Conservation (phyloP, 2,113 vertebrate genomes). For the Pituophis catenifer region DNA sequence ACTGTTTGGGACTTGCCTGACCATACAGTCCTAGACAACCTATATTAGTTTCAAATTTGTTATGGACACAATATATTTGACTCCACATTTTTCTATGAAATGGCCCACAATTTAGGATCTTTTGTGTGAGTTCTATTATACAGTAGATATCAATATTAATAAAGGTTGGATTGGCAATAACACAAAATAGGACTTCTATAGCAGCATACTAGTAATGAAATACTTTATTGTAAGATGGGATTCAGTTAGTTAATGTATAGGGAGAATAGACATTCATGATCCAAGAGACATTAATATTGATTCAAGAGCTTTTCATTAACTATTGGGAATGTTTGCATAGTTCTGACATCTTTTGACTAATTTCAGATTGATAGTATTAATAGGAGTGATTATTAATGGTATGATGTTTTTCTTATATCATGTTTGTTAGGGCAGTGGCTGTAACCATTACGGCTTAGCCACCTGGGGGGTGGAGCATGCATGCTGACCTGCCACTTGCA, state of each 20-base stretch:
- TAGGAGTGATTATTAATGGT: not conserved
- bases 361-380: not conserved
- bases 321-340: not conserved
- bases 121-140: not conserved
- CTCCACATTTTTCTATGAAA: not conserved
- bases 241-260: not conserved
- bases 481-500: fast-evolving
- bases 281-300: not conserved
- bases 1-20: not conserved
- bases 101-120: not conserved
- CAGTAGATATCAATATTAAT: not conserved
- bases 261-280: not conserved
- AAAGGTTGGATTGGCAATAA: not conserved
- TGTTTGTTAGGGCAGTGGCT: too few species aligned
- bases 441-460: too few species aligned
- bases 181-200: not conserved
- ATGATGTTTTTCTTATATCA: not conserved
- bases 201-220: not conserved
- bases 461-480: too few species aligned
- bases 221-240: not conserved
- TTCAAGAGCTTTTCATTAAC: not conserved
- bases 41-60: not conserved
- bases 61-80: not conserved
- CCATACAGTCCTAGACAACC: not conserved
- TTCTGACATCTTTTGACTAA: not conserved